Evolutionary conservation across 2,113 vertebrate species (phyloP).

Genomic region (Pterocles orientalis): DNA sequence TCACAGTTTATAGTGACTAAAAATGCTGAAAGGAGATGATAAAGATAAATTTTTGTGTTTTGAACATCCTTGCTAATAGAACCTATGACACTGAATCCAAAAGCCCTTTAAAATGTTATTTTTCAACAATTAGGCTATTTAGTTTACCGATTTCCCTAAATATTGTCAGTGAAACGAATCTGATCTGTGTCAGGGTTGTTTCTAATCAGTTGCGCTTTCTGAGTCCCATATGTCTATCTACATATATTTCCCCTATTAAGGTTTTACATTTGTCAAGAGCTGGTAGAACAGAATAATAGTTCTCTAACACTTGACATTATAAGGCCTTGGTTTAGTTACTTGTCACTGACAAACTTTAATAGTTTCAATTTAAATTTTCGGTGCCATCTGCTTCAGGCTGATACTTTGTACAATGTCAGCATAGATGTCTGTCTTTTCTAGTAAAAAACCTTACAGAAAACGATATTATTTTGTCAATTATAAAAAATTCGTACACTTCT

Average conservation of each 20-base stretch:
- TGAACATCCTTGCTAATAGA: background rate
- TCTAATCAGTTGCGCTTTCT: background rate
- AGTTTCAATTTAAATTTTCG: background rate
- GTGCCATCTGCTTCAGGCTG: background rate
- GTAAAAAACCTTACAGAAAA: background rate
- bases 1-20: slow-evolving; percentile 1
- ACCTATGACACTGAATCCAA: background rate
- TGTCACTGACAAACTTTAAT: background rate
- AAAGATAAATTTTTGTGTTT: background rate
- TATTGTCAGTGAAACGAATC: background rate
- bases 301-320: background rate
- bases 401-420: background rate
- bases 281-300: background rate
- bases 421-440: background rate
- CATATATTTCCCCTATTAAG: background rate
- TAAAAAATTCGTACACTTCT: background rate
- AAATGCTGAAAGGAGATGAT: slow-evolving; percentile 2
- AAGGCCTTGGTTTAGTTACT: background rate
- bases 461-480: background rate
- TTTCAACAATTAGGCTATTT: background rate
- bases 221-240: background rate
- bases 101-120: background rate
- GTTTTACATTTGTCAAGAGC: background rate
- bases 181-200: background rate
- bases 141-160: background rate